Evolutionary conservation across 2,888 invertebrate genomes (phyloP), one percentile per base, ranked within the genome.

Genomic region (Keiferia lycopersicella): DNA sequence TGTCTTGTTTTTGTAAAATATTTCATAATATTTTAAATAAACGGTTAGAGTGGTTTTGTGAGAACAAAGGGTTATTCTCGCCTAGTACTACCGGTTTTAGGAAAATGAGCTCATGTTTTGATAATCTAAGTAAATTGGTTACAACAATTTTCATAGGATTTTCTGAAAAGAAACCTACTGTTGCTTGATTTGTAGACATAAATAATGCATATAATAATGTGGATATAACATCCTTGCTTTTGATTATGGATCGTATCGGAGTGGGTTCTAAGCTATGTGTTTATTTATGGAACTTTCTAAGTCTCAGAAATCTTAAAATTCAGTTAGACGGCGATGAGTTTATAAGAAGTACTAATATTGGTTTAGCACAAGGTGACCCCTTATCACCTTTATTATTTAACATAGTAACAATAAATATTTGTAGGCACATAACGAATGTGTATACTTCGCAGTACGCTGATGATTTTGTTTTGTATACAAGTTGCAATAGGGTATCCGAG

Each of bases 351-450:
- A 70, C 73, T 10, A 45, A 66, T 18, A 61, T 11, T 0, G 77
- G 76, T 0, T 11, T 75, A 18, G 74, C 74, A 0, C 77, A 76
- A 57, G 75, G 75, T 0, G 76, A 77, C 38, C 76, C 76, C 0
- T 22, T 76, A 0, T 77, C 77, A 0, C 77, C 78, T 0, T 14
- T 77, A 0, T 51, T 78, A 2, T 80, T 79, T 68, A 76, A 78
- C 63, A 61, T 70, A 3, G 71, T 64, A 0, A 77, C 75, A 1
- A 11, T 56, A 2, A 48, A 72, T 8, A 61, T 72, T 30, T 70
- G 65, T 30, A 62, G 41, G 26, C 14, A 39, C 3, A 30, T 63
- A 11, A 48, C 39, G 18, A 34, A 66, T 51, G 66, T 73, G 0
- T 10, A 30, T 1, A 60, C 73, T 0, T 70, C 69, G 10, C 74